A percentile compares a stretch with the other conserved stretches of the same genome.
phyloP scores from a whole-genome alignment of 1,140 invertebrate genomes.

The Brevipalpus yothersi region DNA sequence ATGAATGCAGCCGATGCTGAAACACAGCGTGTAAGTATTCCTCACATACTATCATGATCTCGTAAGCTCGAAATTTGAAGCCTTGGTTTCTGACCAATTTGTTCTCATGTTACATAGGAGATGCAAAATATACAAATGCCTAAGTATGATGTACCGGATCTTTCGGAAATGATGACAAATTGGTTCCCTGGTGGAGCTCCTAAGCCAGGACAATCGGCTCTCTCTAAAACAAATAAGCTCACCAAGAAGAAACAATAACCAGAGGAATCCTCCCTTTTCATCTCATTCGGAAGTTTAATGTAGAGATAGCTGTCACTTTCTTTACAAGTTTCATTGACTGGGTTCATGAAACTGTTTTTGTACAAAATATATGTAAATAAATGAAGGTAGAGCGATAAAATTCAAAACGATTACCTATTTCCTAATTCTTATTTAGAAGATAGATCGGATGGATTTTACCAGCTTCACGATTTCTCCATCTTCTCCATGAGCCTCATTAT shows the following conservation, averaged over 20 bases:
- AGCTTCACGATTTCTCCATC: too few relatives aligned
- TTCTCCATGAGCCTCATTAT: too few relatives aligned
- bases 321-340: too few relatives aligned
- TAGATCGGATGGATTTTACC: too few relatives aligned
- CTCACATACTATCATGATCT: background rate
- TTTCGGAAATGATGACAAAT: constrained; percentile 58
- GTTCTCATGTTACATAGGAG: constrained; percentile 28
- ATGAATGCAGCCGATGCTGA: constrained; percentile 71
- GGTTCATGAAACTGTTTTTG: too few relatives aligned
- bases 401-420: too few relatives aligned
- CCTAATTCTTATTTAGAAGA: too few relatives aligned
- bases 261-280: too few relatives aligned
- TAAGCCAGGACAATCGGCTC: background rate
- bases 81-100: constrained; percentile 3
- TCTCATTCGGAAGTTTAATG: too few relatives aligned
- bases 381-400: too few relatives aligned
- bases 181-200: background rate
- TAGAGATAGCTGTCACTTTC: too few relatives aligned
- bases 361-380: too few relatives aligned
- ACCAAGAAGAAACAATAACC: background rate
- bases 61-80: background rate
- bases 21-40: constrained; percentile 40
- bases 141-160: constrained; percentile 64
- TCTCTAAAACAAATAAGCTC: background rate
- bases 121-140: constrained; percentile 63